These are phyloP conservation scores for Amphiprion percula DNA, from an alignment of 2,113 vertebrate species.

Conservation along the genomic window DNA sequence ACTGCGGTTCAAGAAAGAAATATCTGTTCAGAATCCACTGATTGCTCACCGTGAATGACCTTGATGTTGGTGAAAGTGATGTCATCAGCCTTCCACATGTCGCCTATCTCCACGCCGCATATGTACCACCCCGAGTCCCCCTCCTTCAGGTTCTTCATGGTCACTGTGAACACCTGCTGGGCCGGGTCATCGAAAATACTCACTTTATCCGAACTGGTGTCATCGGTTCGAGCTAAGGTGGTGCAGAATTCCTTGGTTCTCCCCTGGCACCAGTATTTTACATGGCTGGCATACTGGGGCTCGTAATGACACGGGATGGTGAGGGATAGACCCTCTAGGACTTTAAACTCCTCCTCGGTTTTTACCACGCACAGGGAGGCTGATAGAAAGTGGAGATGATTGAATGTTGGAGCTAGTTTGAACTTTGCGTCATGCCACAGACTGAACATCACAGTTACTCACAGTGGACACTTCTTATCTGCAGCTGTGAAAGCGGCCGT, in stretches of 20 bases:
- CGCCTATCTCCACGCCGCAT: conserved; percentile 81
- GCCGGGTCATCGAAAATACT: conserved; percentile 75
- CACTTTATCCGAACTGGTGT: conserved; percentile 37
- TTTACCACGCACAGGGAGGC: conserved; percentile 65
- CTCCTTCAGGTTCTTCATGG: conserved; percentile 75
- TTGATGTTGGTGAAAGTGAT: conserved; percentile 67
- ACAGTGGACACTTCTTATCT: conserved; percentile 24
- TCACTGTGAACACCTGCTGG: conserved; percentile 80
- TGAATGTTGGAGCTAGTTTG: conserved; percentile 7
- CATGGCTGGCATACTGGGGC: conserved; percentile 74
- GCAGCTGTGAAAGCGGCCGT: conserved; percentile 24
- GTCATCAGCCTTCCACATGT: conserved; percentile 69
- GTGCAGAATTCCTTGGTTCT: conserved; percentile 74
- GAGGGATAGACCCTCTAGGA: conserved; percentile 77
- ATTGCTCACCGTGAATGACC: conserved; percentile 79
- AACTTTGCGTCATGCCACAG: background rate
- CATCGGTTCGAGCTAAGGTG: conserved; percentile 75
- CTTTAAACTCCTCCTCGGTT: conserved; percentile 40
- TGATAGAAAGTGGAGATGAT: conserved; percentile 38
- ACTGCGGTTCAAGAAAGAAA: background rate
- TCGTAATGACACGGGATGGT: conserved; percentile 79
- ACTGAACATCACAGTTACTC: background rate
- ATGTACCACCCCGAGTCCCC: conserved; percentile 79
- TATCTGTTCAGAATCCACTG: background rate
- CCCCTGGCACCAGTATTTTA: conserved; percentile 86